Base-by-base conservation (phyloP, 2,113 vertebrate genomes). In the Eulemur macaco region DNA sequence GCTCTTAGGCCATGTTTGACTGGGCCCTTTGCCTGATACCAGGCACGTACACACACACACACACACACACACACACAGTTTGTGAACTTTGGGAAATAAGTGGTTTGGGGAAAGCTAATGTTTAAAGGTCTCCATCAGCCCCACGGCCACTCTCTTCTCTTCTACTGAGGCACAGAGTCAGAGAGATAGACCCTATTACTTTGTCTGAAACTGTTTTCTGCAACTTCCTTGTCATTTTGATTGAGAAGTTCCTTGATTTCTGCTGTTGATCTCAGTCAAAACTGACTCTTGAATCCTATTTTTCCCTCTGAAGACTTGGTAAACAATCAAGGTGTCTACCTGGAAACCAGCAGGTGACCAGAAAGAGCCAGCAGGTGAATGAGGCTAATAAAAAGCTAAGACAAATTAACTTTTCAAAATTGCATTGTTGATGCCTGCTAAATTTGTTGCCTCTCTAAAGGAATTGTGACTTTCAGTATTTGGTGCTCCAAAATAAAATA, bases 191-290 rank as follows among this genome's bases (percentile, higher is more conserved):
- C 69, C 5, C 23, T 64, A 8, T 15, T 29, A 64, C 29, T 74
- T 91, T 25, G 25, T 23, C 25, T 52, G 34, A 74, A 66, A 5
- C 5, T 10, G 0, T 78, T 77, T 91, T 15, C 69, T 63, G 54
- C 39, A 95, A 76, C 45, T 85, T 90, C 39, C 29, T 74, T 66
- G 17, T 83, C n/a, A 66, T 90, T 96, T 84, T 92, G 74, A 83
- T 64, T 27, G 14, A 89, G 39, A 87, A 66, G 12, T 52, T 47
- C 37, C 52, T 86, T 80, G 37, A 81, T 76, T 80, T 95, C 63
- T 76, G n/a, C 58, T 50, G 3, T 54, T 95, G 37, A 82, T 23
- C 8, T 25, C 21, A 34, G 12, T 71, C 63, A 66, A 66, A 87
- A 84, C 12, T 81, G 84, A 78, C 85, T 87, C 66, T 92, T 76